phyloP scores from a whole-genome alignment of 1,140 invertebrate species.

The Sycobia sp. region DNA sequence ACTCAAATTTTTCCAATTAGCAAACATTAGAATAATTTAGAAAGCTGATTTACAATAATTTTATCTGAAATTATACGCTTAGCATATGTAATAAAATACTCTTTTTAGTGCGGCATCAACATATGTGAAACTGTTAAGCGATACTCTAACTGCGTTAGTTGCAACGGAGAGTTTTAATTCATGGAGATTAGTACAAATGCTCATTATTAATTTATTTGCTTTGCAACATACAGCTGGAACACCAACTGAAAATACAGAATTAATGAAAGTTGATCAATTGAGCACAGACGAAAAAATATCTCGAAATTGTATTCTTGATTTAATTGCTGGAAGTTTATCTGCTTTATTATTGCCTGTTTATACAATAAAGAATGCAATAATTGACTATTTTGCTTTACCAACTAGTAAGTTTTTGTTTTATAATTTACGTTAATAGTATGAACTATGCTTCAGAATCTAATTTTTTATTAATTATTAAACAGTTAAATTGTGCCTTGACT shows the following conservation, averaged over 20 bases:
- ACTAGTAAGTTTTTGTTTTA: slow-evolving; percentile 62
- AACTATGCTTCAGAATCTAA: neutral
- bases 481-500: slow-evolving; percentile 79
- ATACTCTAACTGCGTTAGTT: slow-evolving; percentile 74
- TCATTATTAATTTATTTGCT: slow-evolving; percentile 76
- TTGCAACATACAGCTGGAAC: slow-evolving; percentile 67
- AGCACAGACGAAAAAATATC: slow-evolving; percentile 64
- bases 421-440: neutral
- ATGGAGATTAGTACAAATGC: slow-evolving; percentile 77
- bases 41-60: slow-evolving; percentile 13
- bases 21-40: neutral
- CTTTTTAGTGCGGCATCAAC: slow-evolving; percentile 55
- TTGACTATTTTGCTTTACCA: slow-evolving; percentile 74
- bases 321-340: slow-evolving; percentile 72
- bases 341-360: slow-evolving; percentile 75
- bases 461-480: slow-evolving; percentile 39
- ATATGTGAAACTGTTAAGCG: slow-evolving; percentile 68
- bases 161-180: slow-evolving; percentile 78
- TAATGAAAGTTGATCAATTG: slow-evolving; percentile 56
- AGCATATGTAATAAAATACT: too few relatives aligned
- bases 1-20: too few relatives aligned
- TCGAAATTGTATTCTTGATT: slow-evolving; percentile 66
- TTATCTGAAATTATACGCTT: too few relatives aligned
- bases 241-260: slow-evolving; percentile 41
- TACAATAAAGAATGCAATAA: slow-evolving; percentile 67